Conservation (phyloP, 2,888 invertebrate species). For the Mesochorus sp. region DNA sequence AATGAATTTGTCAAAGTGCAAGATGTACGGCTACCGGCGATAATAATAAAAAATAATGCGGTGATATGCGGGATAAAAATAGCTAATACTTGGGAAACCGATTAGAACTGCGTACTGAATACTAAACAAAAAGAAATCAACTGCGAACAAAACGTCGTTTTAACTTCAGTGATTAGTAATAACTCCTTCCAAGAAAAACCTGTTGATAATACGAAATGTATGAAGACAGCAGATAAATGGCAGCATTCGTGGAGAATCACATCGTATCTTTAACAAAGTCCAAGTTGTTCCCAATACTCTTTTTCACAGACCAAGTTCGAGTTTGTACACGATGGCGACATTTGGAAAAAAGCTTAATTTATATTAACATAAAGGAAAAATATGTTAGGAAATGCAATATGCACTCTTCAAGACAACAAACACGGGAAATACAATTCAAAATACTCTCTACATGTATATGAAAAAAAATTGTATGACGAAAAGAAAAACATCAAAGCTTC, state of each 20-base stretch:
- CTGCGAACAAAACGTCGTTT: neutral
- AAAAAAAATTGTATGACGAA: neutral
- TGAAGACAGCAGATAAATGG: neutral
- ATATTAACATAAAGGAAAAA: too few relatives aligned
- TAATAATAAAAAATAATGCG: slow-evolving; percentile 1
- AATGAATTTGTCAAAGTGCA: slow-evolving; percentile 14
- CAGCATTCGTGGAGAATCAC: slow-evolving; percentile 2
- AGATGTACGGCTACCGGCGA: slow-evolving; percentile 19
- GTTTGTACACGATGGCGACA: too few relatives aligned
- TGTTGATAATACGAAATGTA: slow-evolving; percentile 13
- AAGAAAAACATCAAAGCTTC: neutral
- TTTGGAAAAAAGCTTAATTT: too few relatives aligned
- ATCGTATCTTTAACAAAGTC: too few relatives aligned
- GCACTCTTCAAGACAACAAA: neutral
- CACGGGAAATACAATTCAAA: slow-evolving; percentile 1
- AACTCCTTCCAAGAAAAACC: slow-evolving; percentile 10
- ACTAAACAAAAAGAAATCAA: slow-evolving; percentile 5
- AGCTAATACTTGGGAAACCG: slow-evolving; percentile 19
- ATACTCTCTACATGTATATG: neutral
- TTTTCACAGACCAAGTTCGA: too few relatives aligned
- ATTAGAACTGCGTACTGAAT: too few relatives aligned
- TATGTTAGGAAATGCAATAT: too few relatives aligned
- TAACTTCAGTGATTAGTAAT: neutral
- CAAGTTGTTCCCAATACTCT: too few relatives aligned
- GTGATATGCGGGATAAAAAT: slow-evolving; percentile 1